Evolutionary conservation across 1,140 invertebrate species (phyloP), one percentile per base, ranked within the genome.

Genomic region (Drosophila sechellia): DNA sequence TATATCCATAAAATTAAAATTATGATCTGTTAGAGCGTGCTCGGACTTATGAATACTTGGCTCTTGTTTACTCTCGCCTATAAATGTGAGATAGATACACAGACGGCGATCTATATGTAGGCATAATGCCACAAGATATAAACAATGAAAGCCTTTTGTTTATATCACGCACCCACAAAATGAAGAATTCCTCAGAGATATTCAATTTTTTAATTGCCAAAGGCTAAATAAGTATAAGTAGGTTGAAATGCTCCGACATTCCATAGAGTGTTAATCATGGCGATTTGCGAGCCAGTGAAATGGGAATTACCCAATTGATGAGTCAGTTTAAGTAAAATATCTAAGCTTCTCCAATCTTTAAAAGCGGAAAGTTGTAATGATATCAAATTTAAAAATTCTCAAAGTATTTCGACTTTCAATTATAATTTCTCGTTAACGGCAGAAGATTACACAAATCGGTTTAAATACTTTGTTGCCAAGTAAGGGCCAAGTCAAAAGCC

Each of bases 71-170:
- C 59, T 64, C 10, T 35, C 42, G 31, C 8, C 35, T 34, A 55
- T 64, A 56, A 69, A 69, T 70, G 20, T 25, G 37, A 59, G 22
- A 56, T 56, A 37, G 35, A 48, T 56, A 69, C 35, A 56, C 49
- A 69, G 63, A 69, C 37, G 31, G 12, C 34, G 17, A 69, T 68
- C 49, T 39, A 70, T 68, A 39, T 70, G 34, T 56, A 70, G 48
- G 65, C 46, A 45, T 37, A 45, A 54, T 57, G 81, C 73, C 57
- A 73, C 60, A 20, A 49, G 39, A 61, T 65, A 86, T 71, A 81
- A 81, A 77, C 81, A 80, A 85, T 59, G 60, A 68, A 17, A 52
- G 59, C 57, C 59, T 71, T 81, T 81, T 85, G 81, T 85, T 85
- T 85, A 86, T 54, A 27, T 64, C 39, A 22, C 20, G 37, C 43